Conservation (phyloP, 2,888 invertebrate species). For the Agrochola circellaris region DNA sequence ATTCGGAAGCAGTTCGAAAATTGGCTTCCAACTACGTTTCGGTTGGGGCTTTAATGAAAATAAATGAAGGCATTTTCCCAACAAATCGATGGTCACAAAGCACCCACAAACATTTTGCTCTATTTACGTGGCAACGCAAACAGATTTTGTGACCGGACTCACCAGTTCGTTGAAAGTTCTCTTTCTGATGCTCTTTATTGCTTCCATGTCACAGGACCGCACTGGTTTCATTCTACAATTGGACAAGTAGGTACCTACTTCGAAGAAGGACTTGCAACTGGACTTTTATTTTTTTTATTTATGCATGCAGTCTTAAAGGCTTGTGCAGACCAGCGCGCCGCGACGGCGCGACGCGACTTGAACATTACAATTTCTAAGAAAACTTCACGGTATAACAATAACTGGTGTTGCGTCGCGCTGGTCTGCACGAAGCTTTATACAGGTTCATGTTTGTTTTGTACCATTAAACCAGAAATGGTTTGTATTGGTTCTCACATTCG, state of each 20-base stretch:
- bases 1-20: constrained; percentile 51
- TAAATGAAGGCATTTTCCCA: constrained; percentile 68
- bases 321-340: too few relatives aligned
- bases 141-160: constrained; percentile 63
- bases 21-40: constrained; percentile 53
- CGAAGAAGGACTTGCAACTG: not conserved
- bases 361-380: too few relatives aligned
- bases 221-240: constrained; percentile 14
- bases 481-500: too few relatives aligned
- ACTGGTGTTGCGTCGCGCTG: too few relatives aligned
- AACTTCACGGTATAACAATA: too few relatives aligned
- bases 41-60: constrained; percentile 68
- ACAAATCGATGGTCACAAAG: constrained; percentile 59
- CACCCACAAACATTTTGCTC: constrained; percentile 59
- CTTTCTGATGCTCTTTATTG: constrained; percentile 70
- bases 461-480: too few relatives aligned
- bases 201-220: constrained; percentile 59
- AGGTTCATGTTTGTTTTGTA: too few relatives aligned
- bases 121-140: constrained; percentile 66
- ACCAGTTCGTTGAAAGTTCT: constrained; percentile 66
- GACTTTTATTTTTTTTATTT: too few relatives aligned
- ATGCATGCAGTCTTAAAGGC: too few relatives aligned
- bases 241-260: not conserved
- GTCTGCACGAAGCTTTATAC: too few relatives aligned
- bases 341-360: too few relatives aligned